Base-by-base conservation (phyloP, 2,113 vertebrate genomes). In the Lycaon pictus region DNA sequence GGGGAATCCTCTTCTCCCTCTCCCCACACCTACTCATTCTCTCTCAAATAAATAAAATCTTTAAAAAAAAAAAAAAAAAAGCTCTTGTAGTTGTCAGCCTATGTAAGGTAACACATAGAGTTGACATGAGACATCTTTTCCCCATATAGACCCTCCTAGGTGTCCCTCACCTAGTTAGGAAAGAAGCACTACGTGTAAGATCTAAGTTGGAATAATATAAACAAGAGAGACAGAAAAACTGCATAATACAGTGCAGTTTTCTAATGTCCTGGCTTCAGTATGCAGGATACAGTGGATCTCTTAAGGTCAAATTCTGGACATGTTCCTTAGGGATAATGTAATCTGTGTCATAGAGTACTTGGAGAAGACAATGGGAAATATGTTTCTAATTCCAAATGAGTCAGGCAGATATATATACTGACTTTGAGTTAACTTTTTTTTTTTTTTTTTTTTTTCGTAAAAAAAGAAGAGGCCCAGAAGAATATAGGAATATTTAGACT, bases 381-480 rank as follows among this genome's bases (percentile, higher is more conserved):
- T 72, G 56, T 95, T 96, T 37, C 72, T 91, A 93, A 43, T 67
- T 97, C 88, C 93, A 88, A 10, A 89, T 94, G 97, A 97, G 77
- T 90, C 96, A 96, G 74, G 71, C 56, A 71, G 29, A 95, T 81
- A 69, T 8, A 69, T 13, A 69, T 13, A 80, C 19, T 92, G 90
- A 90, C 48, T 55, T 89, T 71, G 23, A 83, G 60, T 85, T 58
- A 25, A 60, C 83, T 80, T 22, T n/a, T 93, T 79, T 96, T 92
- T 83, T 96, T 84, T 58, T 10, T 35, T 35, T 90, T 37, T 92
- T 83, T 96, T 85, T 58, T 10, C 43, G 6, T 43, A 7, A 43
- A 43, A 43, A 53, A 60, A 90, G 48, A 3, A 79, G 12, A 91
- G 7, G 15, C 81, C 51, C 43, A 76, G 65, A 80, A 96, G 63